Conservation (phyloP, 1,140 invertebrate genomes). For the Drosophila varians region DNA sequence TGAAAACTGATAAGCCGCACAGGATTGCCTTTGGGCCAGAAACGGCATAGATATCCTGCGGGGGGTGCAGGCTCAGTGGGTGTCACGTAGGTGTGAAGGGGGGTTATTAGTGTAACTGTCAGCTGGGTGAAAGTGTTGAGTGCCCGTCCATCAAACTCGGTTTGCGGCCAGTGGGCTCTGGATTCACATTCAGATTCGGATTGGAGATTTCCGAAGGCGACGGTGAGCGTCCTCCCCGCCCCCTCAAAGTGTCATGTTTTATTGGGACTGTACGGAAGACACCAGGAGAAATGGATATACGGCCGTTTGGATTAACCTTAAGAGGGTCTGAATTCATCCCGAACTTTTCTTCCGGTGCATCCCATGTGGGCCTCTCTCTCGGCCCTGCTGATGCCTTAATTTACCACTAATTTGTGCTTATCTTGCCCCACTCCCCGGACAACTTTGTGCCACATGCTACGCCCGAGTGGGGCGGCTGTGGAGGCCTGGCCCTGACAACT, state of each 20-base stretch:
- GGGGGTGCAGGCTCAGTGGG: neutral
- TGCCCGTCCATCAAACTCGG: conserved; percentile 73
- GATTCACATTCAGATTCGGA: neutral
- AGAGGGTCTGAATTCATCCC: neutral
- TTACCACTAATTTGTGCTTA: conserved; percentile 79
- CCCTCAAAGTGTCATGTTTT: conserved; percentile 14
- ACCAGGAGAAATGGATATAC: conserved; percentile 1
- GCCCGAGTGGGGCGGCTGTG: conserved; percentile 37
- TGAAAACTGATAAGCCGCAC: conserved; percentile 75
- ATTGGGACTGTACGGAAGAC: conserved; percentile 21
- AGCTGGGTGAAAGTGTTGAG: conserved; percentile 73
- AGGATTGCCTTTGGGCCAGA: conserved; percentile 41
- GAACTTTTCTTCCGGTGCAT: conserved; percentile 17
- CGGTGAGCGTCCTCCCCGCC: neutral
- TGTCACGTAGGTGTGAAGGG: neutral
- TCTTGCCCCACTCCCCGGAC: conserved; percentile 20
- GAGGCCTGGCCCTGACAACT: neutral
- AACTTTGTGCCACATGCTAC: conserved; percentile 37
- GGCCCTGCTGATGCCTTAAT: conserved; percentile 62
- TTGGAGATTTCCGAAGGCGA: neutral
- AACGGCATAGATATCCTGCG: neutral
- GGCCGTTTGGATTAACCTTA: neutral
- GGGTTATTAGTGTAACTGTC: conserved; percentile 78
- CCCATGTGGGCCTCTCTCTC: neutral
- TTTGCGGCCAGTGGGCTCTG: conserved; percentile 29